Evolutionary conservation across 2,113 vertebrate genomes (phyloP).

Genomic region (Poeciliopsis turrubarensis): DNA sequence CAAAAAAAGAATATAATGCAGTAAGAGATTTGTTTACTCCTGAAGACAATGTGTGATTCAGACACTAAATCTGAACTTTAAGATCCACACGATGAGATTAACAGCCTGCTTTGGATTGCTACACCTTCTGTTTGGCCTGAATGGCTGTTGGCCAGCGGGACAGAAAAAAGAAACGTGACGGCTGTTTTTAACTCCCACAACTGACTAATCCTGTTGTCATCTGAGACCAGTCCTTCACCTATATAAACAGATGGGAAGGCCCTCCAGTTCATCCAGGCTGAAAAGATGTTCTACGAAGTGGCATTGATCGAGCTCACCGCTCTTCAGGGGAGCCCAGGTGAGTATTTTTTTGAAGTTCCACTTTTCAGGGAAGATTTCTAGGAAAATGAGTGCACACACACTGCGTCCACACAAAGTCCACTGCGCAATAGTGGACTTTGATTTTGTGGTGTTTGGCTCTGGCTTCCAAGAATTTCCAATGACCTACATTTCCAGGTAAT

Average conservation of each 20-base stretch:
- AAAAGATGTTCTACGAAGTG: slow-evolving; percentile 84
- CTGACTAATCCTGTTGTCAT: slow-evolving; percentile 67
- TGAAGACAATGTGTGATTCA: neutral
- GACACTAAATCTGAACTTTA: neutral
- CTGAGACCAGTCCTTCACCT: slow-evolving; percentile 76
- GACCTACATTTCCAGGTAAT: neutral
- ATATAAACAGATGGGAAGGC: slow-evolving; percentile 83
- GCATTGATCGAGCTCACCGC: slow-evolving; percentile 77
- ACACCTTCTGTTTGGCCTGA: slow-evolving; percentile 10
- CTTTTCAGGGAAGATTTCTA: slow-evolving; percentile 3
- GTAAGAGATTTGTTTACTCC: neutral
- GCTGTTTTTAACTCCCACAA: slow-evolving; percentile 68
- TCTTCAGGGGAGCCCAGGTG: slow-evolving; percentile 78
- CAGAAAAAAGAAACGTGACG: slow-evolving; percentile 4
- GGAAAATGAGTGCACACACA: neutral
- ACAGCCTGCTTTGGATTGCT: slow-evolving; percentile 15
- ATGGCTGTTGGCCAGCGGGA: slow-evolving; percentile 2
- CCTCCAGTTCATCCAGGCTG: slow-evolving; percentile 78
- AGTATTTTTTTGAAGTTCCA: slow-evolving; percentile 55
- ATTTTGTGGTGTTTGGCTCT: neutral
- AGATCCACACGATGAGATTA: slow-evolving; percentile 13
- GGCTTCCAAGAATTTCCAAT: neutral
- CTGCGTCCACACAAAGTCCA: neutral
- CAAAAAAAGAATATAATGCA: neutral
- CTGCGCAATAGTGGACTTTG: neutral